Percentiles rank a stretch among this genome's conserved stretches.
phyloP scores from a whole-genome alignment of 1,140 invertebrate species.

The Bombus balteatus region DNA sequence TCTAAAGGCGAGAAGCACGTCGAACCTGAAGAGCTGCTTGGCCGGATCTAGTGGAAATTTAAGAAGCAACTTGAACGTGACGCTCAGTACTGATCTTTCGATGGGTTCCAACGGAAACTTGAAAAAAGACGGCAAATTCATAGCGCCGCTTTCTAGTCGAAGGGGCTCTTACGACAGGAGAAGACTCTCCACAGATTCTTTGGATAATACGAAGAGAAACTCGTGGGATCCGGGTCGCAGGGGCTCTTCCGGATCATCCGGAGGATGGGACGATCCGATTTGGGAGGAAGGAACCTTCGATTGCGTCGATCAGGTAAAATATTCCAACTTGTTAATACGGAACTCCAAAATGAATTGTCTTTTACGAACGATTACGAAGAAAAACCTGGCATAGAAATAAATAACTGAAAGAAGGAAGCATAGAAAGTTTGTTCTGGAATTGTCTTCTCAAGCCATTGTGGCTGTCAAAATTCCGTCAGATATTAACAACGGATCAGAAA shows the following conservation, averaged over 20 bases:
- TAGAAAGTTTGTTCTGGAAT: neutral
- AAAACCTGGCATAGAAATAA: too few relatives aligned
- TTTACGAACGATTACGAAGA: neutral
- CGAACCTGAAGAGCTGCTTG: slow-evolving; percentile 77
- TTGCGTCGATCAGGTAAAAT: slow-evolving; percentile 51
- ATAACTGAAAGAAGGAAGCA: neutral
- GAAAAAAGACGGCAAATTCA: slow-evolving; percentile 70
- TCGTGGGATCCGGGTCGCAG: slow-evolving; percentile 87
- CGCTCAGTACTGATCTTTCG: slow-evolving; percentile 77
- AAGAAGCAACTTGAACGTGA: slow-evolving; percentile 77
- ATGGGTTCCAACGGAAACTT: slow-evolving; percentile 75
- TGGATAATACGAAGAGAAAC: slow-evolving; percentile 86
- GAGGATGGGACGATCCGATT: slow-evolving; percentile 84
- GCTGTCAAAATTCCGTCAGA: neutral
- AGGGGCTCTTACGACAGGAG: slow-evolving; percentile 83
- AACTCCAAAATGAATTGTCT: too few relatives aligned
- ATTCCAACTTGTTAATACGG: neutral
- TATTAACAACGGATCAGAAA: neutral
- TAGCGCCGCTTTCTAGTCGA: slow-evolving; percentile 67
- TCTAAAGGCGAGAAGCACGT: slow-evolving; percentile 63
- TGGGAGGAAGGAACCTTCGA: slow-evolving; percentile 80
- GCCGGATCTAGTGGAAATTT: slow-evolving; percentile 76
- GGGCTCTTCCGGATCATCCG: slow-evolving; percentile 84
- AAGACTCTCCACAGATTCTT: slow-evolving; percentile 88
- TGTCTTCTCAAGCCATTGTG: neutral